These are phyloP conservation scores for Irena cyanogastra DNA, from an alignment of 2,113 vertebrate species.

Conservation along the genomic window DNA sequence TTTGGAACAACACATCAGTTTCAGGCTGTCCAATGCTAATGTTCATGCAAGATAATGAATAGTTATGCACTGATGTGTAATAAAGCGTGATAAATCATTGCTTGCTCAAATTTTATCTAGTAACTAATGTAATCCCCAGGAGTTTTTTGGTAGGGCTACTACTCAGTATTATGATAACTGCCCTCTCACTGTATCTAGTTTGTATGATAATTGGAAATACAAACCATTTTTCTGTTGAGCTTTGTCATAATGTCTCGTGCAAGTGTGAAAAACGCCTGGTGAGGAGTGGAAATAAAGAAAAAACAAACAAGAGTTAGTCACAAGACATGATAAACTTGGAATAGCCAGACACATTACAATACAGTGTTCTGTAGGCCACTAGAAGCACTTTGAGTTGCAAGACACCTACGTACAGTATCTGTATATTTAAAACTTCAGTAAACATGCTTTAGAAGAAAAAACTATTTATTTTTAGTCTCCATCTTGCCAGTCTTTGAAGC, in stretches of 20 bases:
- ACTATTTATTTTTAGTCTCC: not conserved
- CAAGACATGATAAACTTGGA: not conserved
- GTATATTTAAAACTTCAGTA: not conserved
- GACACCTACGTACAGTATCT: not conserved
- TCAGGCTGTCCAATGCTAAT: not conserved
- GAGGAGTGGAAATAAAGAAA: not conserved
- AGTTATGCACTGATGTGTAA: not conserved
- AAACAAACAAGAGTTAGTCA: not conserved
- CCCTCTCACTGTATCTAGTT: not conserved
- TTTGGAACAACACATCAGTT: not conserved
- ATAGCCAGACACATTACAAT: not conserved
- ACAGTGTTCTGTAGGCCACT: not conserved
- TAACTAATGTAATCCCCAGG: not conserved
- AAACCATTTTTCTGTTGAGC: constrained; percentile 96
- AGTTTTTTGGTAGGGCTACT: not conserved
- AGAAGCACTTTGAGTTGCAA: not conserved
- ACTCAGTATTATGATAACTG: not conserved
- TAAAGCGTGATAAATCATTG: not conserved
- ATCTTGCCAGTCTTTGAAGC: not conserved
- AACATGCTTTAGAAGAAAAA: not conserved
- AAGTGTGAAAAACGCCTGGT: constrained; percentile 93
- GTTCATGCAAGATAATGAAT: not conserved
- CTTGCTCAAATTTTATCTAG: not conserved
- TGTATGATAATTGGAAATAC: constrained; percentile 50
- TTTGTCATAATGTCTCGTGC: constrained; percentile 96